Evolutionary conservation across 1,140 invertebrate genomes (phyloP), one percentile per base, ranked within the genome.

Genomic region (Drosophila repletoides): DNA sequence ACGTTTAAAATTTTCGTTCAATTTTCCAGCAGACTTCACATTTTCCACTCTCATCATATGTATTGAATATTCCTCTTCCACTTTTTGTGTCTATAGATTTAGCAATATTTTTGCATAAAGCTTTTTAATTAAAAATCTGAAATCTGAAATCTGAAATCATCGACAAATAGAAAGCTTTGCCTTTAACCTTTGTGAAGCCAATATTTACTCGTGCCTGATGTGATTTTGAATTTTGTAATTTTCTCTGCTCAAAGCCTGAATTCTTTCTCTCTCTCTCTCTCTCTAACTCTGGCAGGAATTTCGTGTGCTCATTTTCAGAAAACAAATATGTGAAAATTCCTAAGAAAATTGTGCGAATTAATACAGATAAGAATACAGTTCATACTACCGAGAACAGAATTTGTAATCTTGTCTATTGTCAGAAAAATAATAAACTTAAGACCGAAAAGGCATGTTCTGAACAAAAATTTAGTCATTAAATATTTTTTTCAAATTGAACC

Each of bases 11-110:
- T 21, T 40, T 41, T n/a, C n/a, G 22, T 28, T 40, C 6, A 12
- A 45, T 45, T 45, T 45, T 4, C 10, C 6, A 9, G 21, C 40
- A 10, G 6, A 28, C 12, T 6, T 7, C 7, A 5, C 41, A 7
- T 14, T n/a, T 21, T 6, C 1, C 40, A 24, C 38, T 34, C 36
- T 34, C 19, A 14, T 7, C 19, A 9, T 10, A 9, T n/a, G n/a
- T n/a, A n/a, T n/a, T n/a, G n/a, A n/a, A n/a, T n/a, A n/a, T n/a
- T n/a, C n/a, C n/a, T 46, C 29, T 15, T 46, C 29, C 49, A 33
- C 15, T 43, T 9, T 12, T 3, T 21, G 1, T 70, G 49, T 43
- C 40, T 72, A 46, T 40, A 59, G 73, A 73, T 73, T 74, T 74
- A 46, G 46, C 49, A 26, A 31, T 45, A 45, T 46, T 72, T 31